Conservation (phyloP, 2,797 vertebrate genomes). For the Siniperca obscura region DNA sequence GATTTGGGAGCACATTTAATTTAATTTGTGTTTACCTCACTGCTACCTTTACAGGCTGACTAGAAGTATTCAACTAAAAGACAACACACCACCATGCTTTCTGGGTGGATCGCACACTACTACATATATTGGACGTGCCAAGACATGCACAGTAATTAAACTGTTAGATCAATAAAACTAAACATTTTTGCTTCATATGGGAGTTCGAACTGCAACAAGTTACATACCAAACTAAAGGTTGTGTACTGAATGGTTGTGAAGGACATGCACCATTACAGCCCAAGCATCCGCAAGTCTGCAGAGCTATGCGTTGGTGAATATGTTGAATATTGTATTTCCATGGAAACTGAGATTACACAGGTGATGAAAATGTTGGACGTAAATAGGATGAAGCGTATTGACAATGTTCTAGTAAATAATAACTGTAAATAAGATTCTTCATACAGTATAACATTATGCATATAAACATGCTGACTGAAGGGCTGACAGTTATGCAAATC, state of each 20-base stretch:
- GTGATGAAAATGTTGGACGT: conserved; percentile 7
- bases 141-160: not conserved
- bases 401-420: conserved; percentile 24
- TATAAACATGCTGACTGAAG: conserved; percentile 22
- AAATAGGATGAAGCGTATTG: conserved; percentile 12
- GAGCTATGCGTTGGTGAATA: not conserved
- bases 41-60: not conserved
- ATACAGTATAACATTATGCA: conserved; percentile 11
- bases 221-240: not conserved
- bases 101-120: not conserved
- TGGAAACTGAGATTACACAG: conserved; percentile 7
- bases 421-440: conserved; percentile 23
- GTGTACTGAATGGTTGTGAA: not conserved
- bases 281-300: not conserved
- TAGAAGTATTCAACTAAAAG: not conserved
- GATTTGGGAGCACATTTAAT: too few species aligned
- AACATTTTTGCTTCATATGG: too few species aligned
- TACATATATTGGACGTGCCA: not conserved
- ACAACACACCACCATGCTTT: not conserved
- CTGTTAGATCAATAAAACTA: not conserved
- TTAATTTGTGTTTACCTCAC: not conserved
- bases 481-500: conserved; percentile 30
- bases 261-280: not conserved
- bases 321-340: conserved; percentile 4
- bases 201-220: not conserved